Evolutionary conservation across 2,113 vertebrate genomes (phyloP).

Genomic region (Capreolus pygargus): DNA sequence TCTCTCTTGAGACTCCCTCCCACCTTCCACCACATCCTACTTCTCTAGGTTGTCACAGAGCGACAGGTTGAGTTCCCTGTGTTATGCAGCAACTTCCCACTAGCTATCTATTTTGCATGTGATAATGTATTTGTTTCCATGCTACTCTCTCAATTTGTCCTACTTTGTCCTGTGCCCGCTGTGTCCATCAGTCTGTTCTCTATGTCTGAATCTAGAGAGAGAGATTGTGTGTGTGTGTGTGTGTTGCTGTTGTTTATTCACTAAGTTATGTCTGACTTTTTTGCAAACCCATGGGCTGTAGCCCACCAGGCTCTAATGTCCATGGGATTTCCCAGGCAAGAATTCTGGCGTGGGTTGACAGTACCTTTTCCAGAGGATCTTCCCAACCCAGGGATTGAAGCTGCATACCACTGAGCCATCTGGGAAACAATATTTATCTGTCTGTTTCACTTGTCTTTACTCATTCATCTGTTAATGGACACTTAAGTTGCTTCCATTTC

Average conservation of each 20-base stretch:
- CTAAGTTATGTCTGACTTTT: not conserved
- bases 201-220: not conserved
- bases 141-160: not conserved
- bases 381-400: not conserved
- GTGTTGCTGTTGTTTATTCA: not conserved
- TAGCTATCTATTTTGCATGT: not conserved
- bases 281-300: not conserved
- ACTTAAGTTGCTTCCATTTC: not conserved
- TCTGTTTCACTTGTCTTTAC: not conserved
- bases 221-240: not conserved
- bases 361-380: not conserved
- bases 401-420: not conserved
- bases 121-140: not conserved
- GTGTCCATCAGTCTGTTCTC: not conserved
- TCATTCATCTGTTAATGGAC: not conserved
- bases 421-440: not conserved
- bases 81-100: not conserved
- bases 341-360: not conserved
- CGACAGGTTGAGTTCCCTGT: not conserved
- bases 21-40: not conserved
- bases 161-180: not conserved
- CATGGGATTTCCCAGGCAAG: not conserved
- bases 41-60: not conserved
- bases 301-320: not conserved
- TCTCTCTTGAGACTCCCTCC: not conserved